Percentiles rank a stretch among this genome's conserved stretches.
Evolutionary conservation across 2,888 invertebrate species (phyloP).

Genomic region (Loripinus fragilis): DNA sequence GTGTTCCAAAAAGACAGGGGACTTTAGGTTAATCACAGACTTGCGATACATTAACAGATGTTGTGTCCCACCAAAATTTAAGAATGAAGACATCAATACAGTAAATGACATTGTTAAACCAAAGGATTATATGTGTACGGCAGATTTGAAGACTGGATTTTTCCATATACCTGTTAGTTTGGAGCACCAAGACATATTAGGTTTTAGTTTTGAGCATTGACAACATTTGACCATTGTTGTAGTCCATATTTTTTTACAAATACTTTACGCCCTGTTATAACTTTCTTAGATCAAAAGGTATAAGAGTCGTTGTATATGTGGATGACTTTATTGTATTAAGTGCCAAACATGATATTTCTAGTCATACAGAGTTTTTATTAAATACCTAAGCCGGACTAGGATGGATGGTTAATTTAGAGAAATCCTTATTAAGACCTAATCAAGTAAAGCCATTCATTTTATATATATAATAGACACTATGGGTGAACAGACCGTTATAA

Average conservation of each 20-base stretch:
- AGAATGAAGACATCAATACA: slow-evolving; percentile 33
- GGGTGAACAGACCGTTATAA: background rate
- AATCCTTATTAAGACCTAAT: slow-evolving; percentile 11
- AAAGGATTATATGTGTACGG: slow-evolving; percentile 22
- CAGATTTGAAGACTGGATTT: slow-evolving; percentile 29
- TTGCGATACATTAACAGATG: slow-evolving; percentile 24
- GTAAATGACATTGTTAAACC: slow-evolving; percentile 25
- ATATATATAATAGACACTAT: slow-evolving; percentile 4
- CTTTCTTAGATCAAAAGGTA: slow-evolving; percentile 23
- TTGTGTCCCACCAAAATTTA: slow-evolving; percentile 6
- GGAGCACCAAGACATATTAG: slow-evolving; percentile 5
- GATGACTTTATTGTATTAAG: slow-evolving; percentile 30
- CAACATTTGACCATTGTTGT: slow-evolving; percentile 27
- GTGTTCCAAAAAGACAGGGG: slow-evolving; percentile 32
- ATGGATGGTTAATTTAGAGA: slow-evolving; percentile 11
- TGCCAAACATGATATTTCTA: slow-evolving; percentile 7
- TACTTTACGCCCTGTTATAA: too few species aligned
- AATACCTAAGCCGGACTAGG: background rate
- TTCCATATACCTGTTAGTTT: slow-evolving; percentile 27
- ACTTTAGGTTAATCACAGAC: slow-evolving; percentile 28
- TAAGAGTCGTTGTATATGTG: slow-evolving; percentile 27
- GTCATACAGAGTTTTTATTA: background rate
- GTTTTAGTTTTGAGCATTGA: slow-evolving; percentile 22
- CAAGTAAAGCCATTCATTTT: slow-evolving; percentile 10
- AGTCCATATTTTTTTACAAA: too few species aligned